Evolutionary conservation across 2,113 vertebrate species (phyloP).

Genomic region (Ageneiosus marmoratus): DNA sequence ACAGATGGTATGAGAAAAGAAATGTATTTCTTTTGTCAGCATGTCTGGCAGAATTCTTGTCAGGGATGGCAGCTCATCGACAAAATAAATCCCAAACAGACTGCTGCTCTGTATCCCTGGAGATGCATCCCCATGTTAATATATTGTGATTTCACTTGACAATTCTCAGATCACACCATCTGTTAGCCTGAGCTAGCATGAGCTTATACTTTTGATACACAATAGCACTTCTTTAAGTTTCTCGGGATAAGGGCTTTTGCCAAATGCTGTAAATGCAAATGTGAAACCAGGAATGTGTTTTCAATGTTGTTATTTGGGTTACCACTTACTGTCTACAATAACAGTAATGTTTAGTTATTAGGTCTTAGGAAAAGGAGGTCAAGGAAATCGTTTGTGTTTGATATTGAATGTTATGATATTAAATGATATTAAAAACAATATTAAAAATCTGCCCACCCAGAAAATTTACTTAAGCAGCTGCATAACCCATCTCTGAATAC

Average conservation of each 20-base stretch:
- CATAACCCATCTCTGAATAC: background rate
- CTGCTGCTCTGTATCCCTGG: background rate
- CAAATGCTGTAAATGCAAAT: background rate
- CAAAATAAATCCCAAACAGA: background rate
- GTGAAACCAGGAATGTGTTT: background rate
- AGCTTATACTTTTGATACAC: background rate
- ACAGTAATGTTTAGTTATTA: background rate
- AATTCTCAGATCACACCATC: background rate
- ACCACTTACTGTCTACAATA: background rate
- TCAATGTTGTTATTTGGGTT: background rate
- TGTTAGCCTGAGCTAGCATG: background rate
- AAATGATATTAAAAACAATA: background rate
- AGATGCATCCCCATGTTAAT: background rate
- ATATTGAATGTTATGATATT: background rate
- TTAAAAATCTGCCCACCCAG: background rate
- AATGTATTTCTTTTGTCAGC: background rate
- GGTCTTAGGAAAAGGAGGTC: too few species aligned
- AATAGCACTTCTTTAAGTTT: background rate
- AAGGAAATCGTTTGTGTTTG: background rate
- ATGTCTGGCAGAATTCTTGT: constrained; percentile 3
- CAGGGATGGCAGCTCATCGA: background rate
- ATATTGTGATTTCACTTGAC: background rate
- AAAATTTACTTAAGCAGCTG: background rate
- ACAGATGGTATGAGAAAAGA: background rate
- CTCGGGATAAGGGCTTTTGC: background rate